These are phyloP conservation scores for Ceratitis capitata DNA, from an alignment of 1,140 invertebrate species.

Conservation along the genomic window DNA sequence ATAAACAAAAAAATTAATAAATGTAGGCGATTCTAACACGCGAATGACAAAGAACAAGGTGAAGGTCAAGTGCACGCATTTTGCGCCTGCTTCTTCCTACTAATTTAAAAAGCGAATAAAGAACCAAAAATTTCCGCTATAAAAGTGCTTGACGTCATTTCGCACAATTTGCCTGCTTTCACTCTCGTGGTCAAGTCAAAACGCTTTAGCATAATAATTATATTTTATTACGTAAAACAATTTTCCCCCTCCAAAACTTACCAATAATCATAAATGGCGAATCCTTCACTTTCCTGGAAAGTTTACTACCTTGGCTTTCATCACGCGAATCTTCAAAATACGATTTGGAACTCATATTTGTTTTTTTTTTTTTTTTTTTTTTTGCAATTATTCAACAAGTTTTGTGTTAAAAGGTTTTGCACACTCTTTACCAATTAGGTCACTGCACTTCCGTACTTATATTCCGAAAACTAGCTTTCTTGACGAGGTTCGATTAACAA, in stretches of 20 bases:
- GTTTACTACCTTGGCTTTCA: constrained; percentile 68
- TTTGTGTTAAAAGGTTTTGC: background rate
- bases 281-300: constrained; percentile 73
- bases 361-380: background rate
- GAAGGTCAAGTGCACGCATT: background rate
- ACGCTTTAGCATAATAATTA: background rate
- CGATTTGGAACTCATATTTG: constrained; percentile 59
- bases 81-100: background rate
- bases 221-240: background rate
- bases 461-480: background rate
- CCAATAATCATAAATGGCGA: constrained; percentile 75
- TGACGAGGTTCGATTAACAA: background rate
- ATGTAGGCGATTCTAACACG: background rate
- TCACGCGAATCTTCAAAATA: constrained; percentile 56
- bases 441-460: background rate
- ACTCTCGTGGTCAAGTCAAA: background rate
- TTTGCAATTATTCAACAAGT: background rate
- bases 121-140: background rate
- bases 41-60: background rate
- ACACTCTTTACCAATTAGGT: background rate
- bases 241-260: constrained; percentile 65
- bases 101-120: background rate
- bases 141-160: background rate
- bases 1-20: background rate
- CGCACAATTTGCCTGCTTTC: background rate